Evolutionary conservation across 2,797 vertebrate species (phyloP).

Genomic region (Sebastes alutus): DNA sequence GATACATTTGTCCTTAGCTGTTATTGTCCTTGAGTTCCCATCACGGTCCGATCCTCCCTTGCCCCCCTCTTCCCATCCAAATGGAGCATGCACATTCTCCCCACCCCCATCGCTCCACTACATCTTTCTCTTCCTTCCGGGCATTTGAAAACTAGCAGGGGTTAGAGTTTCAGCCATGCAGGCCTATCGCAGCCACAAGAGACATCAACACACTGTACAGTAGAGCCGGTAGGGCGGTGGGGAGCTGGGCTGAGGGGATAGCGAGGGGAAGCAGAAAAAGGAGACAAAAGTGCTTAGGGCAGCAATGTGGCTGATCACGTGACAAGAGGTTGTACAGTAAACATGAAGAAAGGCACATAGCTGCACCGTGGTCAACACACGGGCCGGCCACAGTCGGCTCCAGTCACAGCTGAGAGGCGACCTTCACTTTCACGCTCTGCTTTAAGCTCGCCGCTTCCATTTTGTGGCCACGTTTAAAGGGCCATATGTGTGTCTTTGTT

Average conservation of each 20-base stretch:
- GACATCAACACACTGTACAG: constrained; percentile 80
- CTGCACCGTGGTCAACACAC: constrained; percentile 73
- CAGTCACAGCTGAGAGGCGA: constrained; percentile 58
- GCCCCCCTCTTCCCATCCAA: constrained; percentile 77
- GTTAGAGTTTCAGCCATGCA: constrained; percentile 84
- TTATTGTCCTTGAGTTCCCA: constrained; percentile 88
- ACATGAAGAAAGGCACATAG: constrained; percentile 79
- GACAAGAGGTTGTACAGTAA: constrained; percentile 77
- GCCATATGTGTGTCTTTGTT: constrained; percentile 81
- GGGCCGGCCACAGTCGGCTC: constrained; percentile 49
- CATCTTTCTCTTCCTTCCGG: constrained; percentile 85
- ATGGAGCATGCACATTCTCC: constrained; percentile 77
- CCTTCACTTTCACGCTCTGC: constrained; percentile 72
- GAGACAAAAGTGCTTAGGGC: constrained; percentile 77
- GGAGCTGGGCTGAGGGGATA: constrained; percentile 42
- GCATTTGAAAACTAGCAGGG: constrained; percentile 85
- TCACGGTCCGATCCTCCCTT: constrained; percentile 76
- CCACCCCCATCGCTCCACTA: constrained; percentile 79
- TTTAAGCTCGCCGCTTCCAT: constrained; percentile 77
- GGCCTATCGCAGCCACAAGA: constrained; percentile 78
- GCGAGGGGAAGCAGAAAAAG: constrained; percentile 62
- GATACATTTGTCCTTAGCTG: constrained; percentile 87
- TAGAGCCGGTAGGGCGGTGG: constrained; percentile 62
- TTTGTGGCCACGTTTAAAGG: constrained; percentile 78
- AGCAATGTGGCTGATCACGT: constrained; percentile 76